Conservation (phyloP, 1,140 invertebrate genomes). For the Penaeus chinensis region DNA sequence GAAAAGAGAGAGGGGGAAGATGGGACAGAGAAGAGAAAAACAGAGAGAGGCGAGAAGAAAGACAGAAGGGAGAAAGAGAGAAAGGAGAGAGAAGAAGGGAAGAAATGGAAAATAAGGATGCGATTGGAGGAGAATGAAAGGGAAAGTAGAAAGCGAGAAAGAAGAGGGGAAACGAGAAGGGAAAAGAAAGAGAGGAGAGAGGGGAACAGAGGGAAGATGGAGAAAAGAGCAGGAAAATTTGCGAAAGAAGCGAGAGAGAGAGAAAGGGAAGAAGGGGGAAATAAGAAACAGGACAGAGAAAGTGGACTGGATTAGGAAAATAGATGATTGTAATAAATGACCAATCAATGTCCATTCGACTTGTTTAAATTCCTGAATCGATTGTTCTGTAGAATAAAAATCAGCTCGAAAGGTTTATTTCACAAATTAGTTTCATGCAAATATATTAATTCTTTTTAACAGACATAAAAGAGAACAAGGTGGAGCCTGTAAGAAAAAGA, state of each 20-base stretch:
- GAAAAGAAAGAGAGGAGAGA: background rate
- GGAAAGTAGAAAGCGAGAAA: background rate
- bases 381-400: too few species aligned
- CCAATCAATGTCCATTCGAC: too few species aligned
- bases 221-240: background rate
- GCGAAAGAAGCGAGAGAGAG: background rate
- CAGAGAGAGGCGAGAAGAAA: background rate
- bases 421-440: too few species aligned
- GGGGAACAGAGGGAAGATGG: background rate
- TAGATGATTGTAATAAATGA: too few species aligned
- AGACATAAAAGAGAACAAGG: background rate
- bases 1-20: too few species aligned
- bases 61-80: background rate
- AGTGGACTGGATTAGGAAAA: background rate
- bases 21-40: background rate
- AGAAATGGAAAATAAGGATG: background rate
- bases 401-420: too few species aligned
- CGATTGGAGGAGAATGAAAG: background rate
- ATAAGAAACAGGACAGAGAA: background rate
- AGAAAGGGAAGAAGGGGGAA: slow-evolving; percentile 8
- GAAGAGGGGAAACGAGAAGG: background rate
- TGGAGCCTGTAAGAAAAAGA: too few species aligned
- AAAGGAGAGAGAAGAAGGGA: background rate
- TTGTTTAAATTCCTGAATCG: too few species aligned
- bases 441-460: too few species aligned